These are phyloP conservation scores for Anagrus nilaparvatae DNA, from an alignment of 1,140 invertebrate genomes.

Conservation along the genomic window DNA sequence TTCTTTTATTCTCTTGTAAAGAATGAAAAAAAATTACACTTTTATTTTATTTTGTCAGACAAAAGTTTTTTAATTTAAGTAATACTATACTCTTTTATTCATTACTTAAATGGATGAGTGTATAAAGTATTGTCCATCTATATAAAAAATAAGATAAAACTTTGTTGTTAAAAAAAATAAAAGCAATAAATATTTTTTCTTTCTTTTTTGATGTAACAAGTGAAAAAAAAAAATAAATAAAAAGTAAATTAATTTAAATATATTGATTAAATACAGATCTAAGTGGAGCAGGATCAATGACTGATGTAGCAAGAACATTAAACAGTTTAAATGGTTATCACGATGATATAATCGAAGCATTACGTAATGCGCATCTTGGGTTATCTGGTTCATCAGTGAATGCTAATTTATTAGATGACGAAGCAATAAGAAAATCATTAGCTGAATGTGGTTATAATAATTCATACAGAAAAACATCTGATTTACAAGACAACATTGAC, in stretches of 20 bases:
- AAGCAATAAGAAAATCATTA: constrained; percentile 51
- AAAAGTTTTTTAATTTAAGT: too few species aligned
- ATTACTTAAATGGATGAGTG: too few species aligned
- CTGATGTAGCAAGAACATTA: constrained; percentile 71
- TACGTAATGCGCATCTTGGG: constrained; percentile 68
- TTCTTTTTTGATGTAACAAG: too few species aligned
- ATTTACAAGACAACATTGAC: constrained; percentile 44
- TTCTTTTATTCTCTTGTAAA: too few species aligned
- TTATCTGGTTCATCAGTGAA: constrained; percentile 48
- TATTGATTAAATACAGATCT: constrained; percentile 28
- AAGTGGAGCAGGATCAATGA: constrained; percentile 47
- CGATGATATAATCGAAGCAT: constrained; percentile 79
- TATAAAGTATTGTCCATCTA: too few species aligned
- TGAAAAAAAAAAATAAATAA: background rate
- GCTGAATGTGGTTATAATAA: constrained; percentile 56
- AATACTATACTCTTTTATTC: too few species aligned
- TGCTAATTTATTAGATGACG: constrained; percentile 48
- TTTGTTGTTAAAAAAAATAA: too few species aligned
- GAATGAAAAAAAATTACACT: too few species aligned
- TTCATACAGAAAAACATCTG: constrained; percentile 47
- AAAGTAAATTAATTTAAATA: constrained; percentile 3
- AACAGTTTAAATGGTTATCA: constrained; percentile 87
- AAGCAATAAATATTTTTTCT: too few species aligned
- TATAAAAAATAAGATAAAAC: too few species aligned
- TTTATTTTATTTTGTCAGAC: too few species aligned